phyloP scores from a whole-genome alignment of 2,797 vertebrate species.

The Falco cherrug region DNA sequence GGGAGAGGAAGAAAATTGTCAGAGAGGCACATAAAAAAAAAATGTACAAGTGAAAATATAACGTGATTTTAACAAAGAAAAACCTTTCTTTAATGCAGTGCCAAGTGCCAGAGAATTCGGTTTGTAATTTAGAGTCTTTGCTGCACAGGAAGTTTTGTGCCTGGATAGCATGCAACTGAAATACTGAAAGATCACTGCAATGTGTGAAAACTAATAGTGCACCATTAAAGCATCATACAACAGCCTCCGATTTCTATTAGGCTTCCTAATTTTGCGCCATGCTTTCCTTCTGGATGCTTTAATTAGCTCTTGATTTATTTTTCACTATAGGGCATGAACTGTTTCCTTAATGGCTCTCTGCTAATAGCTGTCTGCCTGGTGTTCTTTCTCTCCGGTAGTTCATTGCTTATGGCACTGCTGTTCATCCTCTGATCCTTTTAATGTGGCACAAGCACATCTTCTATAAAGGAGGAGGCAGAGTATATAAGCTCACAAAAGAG shows the following conservation, averaged over 20 bases:
- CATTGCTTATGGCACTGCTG: constrained; percentile 21
- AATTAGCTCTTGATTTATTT: constrained; percentile 75
- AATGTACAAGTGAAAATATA: background rate
- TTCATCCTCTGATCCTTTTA: constrained; percentile 6
- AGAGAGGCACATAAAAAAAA: background rate
- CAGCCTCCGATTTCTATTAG: constrained; percentile 47
- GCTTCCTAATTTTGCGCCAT: constrained; percentile 59
- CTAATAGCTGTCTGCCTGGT: constrained; percentile 60
- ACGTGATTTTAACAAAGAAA: constrained; percentile 39
- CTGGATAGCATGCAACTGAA: constrained; percentile 14
- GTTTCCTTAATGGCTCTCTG: constrained; percentile 57
- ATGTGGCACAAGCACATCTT: background rate
- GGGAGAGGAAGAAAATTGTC: background rate
- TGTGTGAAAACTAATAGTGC: constrained; percentile 42
- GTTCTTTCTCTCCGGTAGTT: constrained; percentile 18
- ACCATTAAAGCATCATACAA: constrained; percentile 35
- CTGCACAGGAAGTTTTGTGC: background rate
- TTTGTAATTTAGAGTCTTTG: constrained; percentile 11
- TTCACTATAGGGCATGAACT: constrained; percentile 49
- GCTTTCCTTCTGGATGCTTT: constrained; percentile 65
- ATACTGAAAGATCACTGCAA: constrained; percentile 37
- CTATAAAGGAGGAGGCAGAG: background rate
- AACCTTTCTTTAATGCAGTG: constrained; percentile 27
- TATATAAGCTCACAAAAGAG: background rate
- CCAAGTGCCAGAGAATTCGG: constrained; percentile 16